A percentile compares a stretch with the other conserved stretches of the same genome.
phyloP scores from a whole-genome alignment of 2,113 vertebrate species.

The Oreochromis aureus region DNA sequence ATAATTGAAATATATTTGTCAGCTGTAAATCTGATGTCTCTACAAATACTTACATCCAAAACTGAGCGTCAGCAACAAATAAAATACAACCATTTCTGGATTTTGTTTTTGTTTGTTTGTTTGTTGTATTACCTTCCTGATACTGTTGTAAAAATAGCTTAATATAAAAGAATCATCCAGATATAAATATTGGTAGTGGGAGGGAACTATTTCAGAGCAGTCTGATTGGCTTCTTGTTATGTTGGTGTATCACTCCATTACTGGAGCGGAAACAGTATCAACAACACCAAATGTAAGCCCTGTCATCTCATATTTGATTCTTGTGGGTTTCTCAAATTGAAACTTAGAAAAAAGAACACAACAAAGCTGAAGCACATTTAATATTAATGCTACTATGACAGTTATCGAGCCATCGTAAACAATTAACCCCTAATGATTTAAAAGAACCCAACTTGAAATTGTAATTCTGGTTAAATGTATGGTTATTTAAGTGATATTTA shows the following conservation, averaged over 20 bases:
- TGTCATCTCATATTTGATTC: not conserved
- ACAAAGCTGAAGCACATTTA: not conserved
- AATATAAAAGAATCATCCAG: not conserved
- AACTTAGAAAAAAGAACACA: not conserved
- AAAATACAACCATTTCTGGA: not conserved
- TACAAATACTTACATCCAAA: constrained; percentile 16
- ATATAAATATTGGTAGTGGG: constrained; percentile 4
- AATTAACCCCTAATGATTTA: accelerated
- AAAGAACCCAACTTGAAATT: accelerated
- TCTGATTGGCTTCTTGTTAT: constrained; percentile 13
- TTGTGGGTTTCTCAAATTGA: not conserved
- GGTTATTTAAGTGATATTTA: not conserved
- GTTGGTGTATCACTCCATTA: not conserved
- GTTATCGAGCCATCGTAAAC: accelerated
- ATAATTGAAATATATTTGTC: not conserved
- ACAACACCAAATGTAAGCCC: not conserved
- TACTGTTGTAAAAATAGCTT: accelerated
- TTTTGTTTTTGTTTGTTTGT: not conserved
- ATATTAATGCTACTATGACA: not conserved
- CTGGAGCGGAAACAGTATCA: constrained; percentile 7
- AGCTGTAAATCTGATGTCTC: not conserved
- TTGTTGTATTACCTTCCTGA: not conserved
- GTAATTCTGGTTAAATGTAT: accelerated
- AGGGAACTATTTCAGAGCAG: not conserved
- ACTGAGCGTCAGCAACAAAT: not conserved